Base-by-base conservation (phyloP, 2,888 invertebrate species). In the Drosophila mimica region DNA sequence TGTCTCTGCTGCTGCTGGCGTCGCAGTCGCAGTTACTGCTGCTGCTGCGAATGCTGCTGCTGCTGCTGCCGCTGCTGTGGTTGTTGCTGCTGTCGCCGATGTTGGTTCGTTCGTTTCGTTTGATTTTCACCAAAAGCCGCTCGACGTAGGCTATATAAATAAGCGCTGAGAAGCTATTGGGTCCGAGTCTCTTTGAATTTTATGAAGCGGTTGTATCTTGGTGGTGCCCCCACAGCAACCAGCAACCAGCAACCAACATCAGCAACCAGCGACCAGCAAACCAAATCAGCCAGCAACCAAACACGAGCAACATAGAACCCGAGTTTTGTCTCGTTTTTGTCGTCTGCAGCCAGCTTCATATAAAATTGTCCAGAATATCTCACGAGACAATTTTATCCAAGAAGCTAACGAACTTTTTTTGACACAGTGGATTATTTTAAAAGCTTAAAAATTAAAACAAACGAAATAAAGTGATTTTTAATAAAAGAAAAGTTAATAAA, bases 131-230 rank as follows among this genome's bases (percentile, higher is more conserved):
- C 83, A 91, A 91, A 91, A 86, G 91, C 91, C 91, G 91, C 91
- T 82, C 91, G 85, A 89, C 93, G 92, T 92, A 93, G 93, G 93
- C 93, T 93, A 93, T 93, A 93, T 92, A 93, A 93, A 93, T 93
- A 93, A 92, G 92, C 93, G 92, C 92, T 91, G 92, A 92, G 92
- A 92, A 92, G 92, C 91, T 92, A 93, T 92, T 92, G 91, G 92
- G 92, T 92, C 88, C 92, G 93, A 93, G 93, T 93, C 93, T 93
- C 93, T 93, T 93, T 92, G 91, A 93, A 93, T 92, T 93, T 91
- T 91, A 93, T 92, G 93, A 93, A 92, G 92, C 93, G 93, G 92
- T 92, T 91, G 92, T 92, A 92, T 92, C 92, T 92, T 89, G 87
- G 89, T 88, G 86, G 88, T 87, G 84, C 78, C 88, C 76, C 83